These are phyloP conservation scores for Mimas tiliae DNA, from an alignment of 2,888 invertebrate species.

Conservation along the genomic window DNA sequence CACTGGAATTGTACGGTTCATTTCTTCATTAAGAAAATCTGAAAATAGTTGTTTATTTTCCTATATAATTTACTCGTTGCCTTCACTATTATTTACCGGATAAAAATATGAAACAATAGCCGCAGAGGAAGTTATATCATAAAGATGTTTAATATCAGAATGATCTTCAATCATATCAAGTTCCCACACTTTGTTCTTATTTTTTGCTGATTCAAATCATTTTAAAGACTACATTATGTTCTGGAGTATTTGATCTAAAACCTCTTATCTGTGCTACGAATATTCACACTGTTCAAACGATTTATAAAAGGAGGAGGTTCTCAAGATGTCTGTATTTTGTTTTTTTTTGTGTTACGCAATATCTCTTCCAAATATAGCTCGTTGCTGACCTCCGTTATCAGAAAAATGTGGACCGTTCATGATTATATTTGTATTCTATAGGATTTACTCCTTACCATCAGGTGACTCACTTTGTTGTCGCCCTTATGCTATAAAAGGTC, in stretches of 20 bases:
- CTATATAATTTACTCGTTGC: slow-evolving; percentile 11
- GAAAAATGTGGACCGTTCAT: too few species aligned
- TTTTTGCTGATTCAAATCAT: slow-evolving; percentile 18
- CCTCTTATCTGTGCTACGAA: slow-evolving; percentile 13
- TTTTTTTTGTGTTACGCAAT: too few species aligned
- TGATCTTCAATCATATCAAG: slow-evolving; percentile 14
- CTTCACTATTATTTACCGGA: slow-evolving; percentile 3
- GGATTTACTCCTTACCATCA: too few species aligned
- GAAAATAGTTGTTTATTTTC: slow-evolving; percentile 2
- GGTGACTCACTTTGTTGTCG: too few species aligned
- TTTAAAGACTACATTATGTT: slow-evolving; percentile 20
- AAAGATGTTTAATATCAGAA: slow-evolving; percentile 10
- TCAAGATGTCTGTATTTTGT: too few species aligned
- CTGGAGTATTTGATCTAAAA: not conserved
- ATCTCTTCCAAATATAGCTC: too few species aligned
- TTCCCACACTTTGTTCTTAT: slow-evolving; percentile 16
- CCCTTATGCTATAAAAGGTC: too few species aligned
- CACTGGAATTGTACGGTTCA: too few species aligned
- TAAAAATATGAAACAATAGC: slow-evolving; percentile 12
- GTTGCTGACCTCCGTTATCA: too few species aligned
- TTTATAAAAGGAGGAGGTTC: not conserved
- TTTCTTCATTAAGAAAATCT: too few species aligned
- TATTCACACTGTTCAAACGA: not conserved
- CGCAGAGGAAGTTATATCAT: slow-evolving; percentile 22
- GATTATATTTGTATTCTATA: too few species aligned